A percentile compares a stretch with the other conserved stretches of the same genome.
Conservation (phyloP, 2,113 vertebrate species). For the Cervus canadensis region DNA sequence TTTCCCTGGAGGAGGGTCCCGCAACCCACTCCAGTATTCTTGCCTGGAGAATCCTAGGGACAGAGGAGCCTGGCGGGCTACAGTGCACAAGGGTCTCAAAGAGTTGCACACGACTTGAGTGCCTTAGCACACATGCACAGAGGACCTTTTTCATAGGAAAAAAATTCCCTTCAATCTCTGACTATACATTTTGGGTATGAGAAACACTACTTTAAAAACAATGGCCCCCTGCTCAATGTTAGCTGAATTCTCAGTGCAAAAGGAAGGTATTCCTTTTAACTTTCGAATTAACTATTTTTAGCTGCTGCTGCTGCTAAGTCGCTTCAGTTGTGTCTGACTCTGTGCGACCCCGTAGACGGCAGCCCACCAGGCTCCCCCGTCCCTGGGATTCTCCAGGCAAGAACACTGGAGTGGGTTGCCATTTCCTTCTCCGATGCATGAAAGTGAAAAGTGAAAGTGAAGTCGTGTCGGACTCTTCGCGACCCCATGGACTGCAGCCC, state of each 20-base stretch:
- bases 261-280: neutral
- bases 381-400: no score
- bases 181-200: neutral
- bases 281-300: neutral
- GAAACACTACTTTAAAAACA: neutral
- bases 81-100: neutral
- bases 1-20: neutral
- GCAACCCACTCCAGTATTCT: neutral
- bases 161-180: neutral
- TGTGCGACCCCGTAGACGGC: no score
- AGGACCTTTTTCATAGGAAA: neutral
- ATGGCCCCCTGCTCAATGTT: neutral
- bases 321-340: no score
- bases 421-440: no score
- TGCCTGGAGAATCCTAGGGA: neutral
- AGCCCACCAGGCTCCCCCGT: no score
- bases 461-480: no score
- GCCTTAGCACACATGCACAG: neutral
- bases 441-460: no score
- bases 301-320: no score
- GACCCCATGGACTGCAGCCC: no score
- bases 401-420: no score
- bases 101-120: neutral
- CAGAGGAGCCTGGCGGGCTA: neutral
- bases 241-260: neutral